A percentile compares a stretch with the other conserved stretches of the same genome.
These are phyloP conservation scores for Casuarius casuarius DNA, from an alignment of 2,113 vertebrate genomes.

Conservation along the genomic window DNA sequence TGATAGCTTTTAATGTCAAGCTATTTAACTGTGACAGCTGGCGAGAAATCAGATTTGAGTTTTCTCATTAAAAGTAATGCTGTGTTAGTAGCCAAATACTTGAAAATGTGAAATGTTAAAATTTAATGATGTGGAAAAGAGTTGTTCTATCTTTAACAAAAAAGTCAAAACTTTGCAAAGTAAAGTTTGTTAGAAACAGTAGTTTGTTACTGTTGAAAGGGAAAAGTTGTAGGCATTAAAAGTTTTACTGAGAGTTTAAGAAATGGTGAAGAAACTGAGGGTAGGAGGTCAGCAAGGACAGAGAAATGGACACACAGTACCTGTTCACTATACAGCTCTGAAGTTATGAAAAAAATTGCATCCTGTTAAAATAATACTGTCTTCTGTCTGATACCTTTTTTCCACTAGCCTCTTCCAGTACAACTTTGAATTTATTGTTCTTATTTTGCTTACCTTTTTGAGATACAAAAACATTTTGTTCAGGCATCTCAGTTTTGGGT, in stretches of 20 bases:
- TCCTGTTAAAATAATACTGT: neutral
- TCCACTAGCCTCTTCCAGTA: neutral
- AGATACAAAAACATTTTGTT: neutral
- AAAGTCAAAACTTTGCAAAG: slow-evolving; percentile 15
- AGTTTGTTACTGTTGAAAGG: neutral
- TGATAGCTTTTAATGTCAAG: slow-evolving; percentile 70
- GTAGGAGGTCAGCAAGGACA: neutral
- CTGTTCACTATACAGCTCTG: neutral
- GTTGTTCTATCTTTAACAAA: slow-evolving; percentile 51
- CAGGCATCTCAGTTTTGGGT: neutral
- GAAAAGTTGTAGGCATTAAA: neutral
- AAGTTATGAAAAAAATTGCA: neutral
- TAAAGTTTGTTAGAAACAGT: slow-evolving; percentile 55
- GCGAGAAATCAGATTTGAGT: slow-evolving; percentile 73
- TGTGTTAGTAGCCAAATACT: slow-evolving; percentile 76
- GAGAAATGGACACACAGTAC: neutral
- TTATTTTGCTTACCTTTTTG: neutral
- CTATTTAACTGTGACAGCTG: slow-evolving; percentile 76
- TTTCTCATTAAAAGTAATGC: slow-evolving; percentile 80
- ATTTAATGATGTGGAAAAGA: slow-evolving; percentile 73
- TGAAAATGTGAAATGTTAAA: slow-evolving; percentile 76
- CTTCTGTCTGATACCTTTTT: neutral
- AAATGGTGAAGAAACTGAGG: neutral
- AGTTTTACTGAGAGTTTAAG: neutral
- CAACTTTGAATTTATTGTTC: neutral